Conservation (phyloP, 2,888 invertebrate species). For the Quadroppia sp. region DNA sequence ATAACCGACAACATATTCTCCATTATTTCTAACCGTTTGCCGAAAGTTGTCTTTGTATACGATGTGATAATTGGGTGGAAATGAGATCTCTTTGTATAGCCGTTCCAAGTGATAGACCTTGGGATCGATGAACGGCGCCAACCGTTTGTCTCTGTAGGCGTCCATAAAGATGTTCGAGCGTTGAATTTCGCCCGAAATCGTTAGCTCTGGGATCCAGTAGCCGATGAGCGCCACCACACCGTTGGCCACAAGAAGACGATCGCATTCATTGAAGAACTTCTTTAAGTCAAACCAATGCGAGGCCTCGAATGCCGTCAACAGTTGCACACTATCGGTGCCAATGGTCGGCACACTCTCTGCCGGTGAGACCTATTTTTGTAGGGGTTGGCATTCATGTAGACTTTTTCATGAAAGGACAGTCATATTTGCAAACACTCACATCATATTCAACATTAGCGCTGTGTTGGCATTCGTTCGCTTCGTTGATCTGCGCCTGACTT, state of each 20-base stretch:
- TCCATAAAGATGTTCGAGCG: background rate
- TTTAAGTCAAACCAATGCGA: conserved; percentile 56
- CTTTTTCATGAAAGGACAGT: too few species aligned
- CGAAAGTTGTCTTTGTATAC: conserved; percentile 46
- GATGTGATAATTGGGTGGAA: conserved; percentile 49
- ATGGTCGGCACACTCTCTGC: conserved; percentile 53
- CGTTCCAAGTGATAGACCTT: conserved; percentile 43
- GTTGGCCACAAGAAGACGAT: conserved; percentile 53
- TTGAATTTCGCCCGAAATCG: background rate
- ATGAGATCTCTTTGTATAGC: conserved; percentile 47
- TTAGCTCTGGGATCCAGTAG: background rate
- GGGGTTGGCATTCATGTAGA: too few species aligned
- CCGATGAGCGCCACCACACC: conserved; percentile 53
- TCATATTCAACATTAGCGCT: background rate
- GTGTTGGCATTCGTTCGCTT: conserved; percentile 50
- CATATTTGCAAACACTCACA: too few species aligned
- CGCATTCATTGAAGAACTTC: conserved; percentile 54
- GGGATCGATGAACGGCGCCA: background rate
- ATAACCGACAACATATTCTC: conserved; percentile 52
- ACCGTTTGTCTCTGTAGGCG: background rate
- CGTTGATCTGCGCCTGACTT: conserved; percentile 53
- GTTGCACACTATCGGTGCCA: conserved; percentile 50
- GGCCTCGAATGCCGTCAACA: conserved; percentile 55
- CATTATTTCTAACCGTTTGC: conserved; percentile 50
- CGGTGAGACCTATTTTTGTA: conserved; percentile 51